phyloP scores from a whole-genome alignment of 2,113 vertebrate genomes.

The Crotalus horridus region DNA sequence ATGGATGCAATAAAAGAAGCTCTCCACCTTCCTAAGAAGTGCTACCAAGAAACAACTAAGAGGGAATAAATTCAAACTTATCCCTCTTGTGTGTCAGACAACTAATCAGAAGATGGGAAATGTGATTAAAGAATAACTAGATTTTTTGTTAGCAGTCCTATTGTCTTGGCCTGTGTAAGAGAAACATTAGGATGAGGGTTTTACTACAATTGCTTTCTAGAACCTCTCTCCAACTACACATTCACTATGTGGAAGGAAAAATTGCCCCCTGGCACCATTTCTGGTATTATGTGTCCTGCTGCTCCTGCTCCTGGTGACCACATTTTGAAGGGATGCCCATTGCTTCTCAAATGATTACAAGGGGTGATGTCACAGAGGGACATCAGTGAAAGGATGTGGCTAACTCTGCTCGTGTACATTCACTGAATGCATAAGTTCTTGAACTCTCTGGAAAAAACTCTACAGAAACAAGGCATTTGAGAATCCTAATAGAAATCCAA shows the following conservation, averaged over 20 bases:
- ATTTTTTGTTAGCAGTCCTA: background rate
- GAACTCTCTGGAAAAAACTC: background rate
- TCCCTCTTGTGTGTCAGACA: background rate
- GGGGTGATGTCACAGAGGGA: background rate
- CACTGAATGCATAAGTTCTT: background rate
- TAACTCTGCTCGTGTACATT: background rate
- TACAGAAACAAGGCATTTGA: background rate
- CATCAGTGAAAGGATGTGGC: background rate
- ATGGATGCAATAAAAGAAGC: background rate
- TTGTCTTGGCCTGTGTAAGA: background rate
- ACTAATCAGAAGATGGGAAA: background rate
- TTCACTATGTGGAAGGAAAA: background rate
- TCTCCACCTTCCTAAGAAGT: background rate
- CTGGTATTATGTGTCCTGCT: background rate
- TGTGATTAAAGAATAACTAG: background rate
- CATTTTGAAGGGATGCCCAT: background rate
- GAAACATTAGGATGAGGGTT: background rate
- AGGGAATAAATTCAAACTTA: background rate
- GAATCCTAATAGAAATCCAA: background rate
- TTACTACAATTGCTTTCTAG: background rate
- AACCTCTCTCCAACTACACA: background rate
- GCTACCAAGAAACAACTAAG: background rate
- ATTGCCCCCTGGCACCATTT: background rate
- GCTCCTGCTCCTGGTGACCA: background rate
- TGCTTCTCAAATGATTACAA: background rate